These are phyloP conservation scores for Oreochromis grahami DNA, from an alignment of 2,797 vertebrate species.

Conservation along the genomic window DNA sequence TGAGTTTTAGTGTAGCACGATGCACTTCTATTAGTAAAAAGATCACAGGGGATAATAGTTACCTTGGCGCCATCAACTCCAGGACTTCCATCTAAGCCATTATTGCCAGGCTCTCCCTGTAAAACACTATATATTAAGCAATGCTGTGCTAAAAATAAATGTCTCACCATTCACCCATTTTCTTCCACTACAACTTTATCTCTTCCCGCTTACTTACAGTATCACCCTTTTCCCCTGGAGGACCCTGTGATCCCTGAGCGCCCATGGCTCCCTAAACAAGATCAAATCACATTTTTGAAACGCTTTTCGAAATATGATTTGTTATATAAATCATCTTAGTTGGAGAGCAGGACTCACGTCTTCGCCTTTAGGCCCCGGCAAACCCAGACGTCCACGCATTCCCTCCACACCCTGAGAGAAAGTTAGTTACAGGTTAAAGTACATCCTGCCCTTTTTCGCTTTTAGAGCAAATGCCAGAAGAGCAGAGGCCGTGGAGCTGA, in stretches of 20 bases:
- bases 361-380: slow-evolving; percentile 73
- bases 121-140: background rate
- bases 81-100: slow-evolving; percentile 69
- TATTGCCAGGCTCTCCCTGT: slow-evolving; percentile 69
- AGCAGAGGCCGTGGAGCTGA: background rate
- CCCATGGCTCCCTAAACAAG: slow-evolving; percentile 70
- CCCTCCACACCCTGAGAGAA: slow-evolving; percentile 75
- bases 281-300: background rate
- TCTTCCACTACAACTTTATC: background rate
- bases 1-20: background rate
- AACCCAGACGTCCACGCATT: slow-evolving; percentile 73
- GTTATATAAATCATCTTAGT: background rate
- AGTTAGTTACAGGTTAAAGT: background rate
- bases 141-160: background rate
- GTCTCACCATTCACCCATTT: background rate
- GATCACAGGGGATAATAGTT: background rate
- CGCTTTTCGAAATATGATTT: background rate
- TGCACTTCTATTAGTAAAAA: background rate
- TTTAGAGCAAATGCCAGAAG: background rate
- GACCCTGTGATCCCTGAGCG: slow-evolving; percentile 63
- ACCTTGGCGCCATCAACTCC: slow-evolving; percentile 75
- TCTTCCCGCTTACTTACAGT: slow-evolving; percentile 58
- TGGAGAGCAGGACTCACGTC: slow-evolving; percentile 57
- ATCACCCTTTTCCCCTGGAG: slow-evolving; percentile 70
- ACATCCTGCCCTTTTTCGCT: background rate